A percentile compares a stretch with the other conserved stretches of the same genome.
These are phyloP conservation scores for Drosophila nr. perissopoda DNA, from an alignment of 2,888 invertebrate genomes.

Conservation along the genomic window DNA sequence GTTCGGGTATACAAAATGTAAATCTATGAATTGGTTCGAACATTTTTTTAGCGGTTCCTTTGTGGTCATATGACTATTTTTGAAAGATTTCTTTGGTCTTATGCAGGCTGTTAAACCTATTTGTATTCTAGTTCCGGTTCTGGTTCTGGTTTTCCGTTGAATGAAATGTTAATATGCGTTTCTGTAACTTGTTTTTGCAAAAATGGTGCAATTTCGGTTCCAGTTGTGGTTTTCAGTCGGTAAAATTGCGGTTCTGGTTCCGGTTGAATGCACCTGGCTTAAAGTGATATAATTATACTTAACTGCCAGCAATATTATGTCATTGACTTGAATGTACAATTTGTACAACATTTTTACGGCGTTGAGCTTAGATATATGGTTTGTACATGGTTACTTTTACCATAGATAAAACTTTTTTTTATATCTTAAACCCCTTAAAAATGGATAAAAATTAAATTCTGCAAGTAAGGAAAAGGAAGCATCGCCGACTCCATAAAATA, in stretches of 20 bases:
- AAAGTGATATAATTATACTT: neutral
- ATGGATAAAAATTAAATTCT: neutral
- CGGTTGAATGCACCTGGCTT: neutral
- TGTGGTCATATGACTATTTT: neutral
- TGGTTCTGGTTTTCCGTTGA: too few relatives aligned
- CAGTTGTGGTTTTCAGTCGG: neutral
- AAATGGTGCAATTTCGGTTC: neutral
- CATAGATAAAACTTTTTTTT: neutral
- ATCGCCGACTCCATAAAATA: neutral
- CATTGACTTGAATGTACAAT: neutral
- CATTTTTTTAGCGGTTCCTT: too few relatives aligned
- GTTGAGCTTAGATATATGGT: neutral
- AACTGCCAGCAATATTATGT: neutral
- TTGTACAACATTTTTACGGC: neutral
- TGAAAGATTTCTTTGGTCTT: neutral
- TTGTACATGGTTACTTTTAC: neutral
- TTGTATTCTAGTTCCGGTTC: neutral
- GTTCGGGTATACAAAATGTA: neutral
- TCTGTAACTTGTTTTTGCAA: neutral
- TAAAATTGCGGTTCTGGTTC: neutral
- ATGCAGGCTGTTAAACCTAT: neutral
- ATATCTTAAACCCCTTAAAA: neutral
- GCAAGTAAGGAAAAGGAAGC: neutral
- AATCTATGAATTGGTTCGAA: neutral
- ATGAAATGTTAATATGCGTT: neutral